Evolutionary conservation across 2,888 invertebrate species (phyloP).

Genomic region (Tiliacea citrago): DNA sequence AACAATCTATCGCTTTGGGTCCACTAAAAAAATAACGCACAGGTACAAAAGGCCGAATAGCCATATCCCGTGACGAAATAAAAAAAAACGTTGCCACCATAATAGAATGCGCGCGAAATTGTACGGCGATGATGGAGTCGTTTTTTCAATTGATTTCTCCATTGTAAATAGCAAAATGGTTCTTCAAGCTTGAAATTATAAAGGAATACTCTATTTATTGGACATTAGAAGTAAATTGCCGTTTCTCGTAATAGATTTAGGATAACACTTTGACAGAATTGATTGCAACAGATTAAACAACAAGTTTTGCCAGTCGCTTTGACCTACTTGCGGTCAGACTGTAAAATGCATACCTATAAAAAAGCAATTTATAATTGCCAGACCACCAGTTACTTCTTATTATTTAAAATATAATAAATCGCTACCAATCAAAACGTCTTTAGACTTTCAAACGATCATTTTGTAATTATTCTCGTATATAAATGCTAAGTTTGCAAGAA

Average conservation of each 20-base stretch:
- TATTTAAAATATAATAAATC: constrained; percentile 39
- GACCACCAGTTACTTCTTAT: constrained; percentile 16
- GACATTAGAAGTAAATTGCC: constrained; percentile 56
- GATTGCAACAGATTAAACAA: constrained; percentile 66
- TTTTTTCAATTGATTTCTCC: constrained; percentile 67
- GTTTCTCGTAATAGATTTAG: constrained; percentile 64
- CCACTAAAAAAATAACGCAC: constrained; percentile 73
- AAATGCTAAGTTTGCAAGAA: constrained; percentile 6
- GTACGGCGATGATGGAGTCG: constrained; percentile 72
- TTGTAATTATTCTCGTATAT: constrained; percentile 14
- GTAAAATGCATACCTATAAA: constrained; percentile 48
- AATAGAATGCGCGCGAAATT: constrained; percentile 80
- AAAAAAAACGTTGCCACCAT: constrained; percentile 60
- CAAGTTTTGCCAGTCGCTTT: constrained; percentile 62
- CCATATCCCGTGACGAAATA: constrained; percentile 74
- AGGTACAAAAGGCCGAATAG: constrained; percentile 77
- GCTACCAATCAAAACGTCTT: constrained; percentile 37
- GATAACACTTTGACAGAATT: constrained; percentile 66
- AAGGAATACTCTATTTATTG: constrained; percentile 58
- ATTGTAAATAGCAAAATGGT: constrained; percentile 63
- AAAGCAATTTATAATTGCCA: constrained; percentile 45
- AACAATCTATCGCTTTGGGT: constrained; percentile 39
- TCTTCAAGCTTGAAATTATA: constrained; percentile 60
- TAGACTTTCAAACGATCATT: constrained; percentile 32
- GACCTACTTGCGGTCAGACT: constrained; percentile 52